Base-by-base conservation (phyloP, 2,113 vertebrate species). In the Elgaria multicarinata region DNA sequence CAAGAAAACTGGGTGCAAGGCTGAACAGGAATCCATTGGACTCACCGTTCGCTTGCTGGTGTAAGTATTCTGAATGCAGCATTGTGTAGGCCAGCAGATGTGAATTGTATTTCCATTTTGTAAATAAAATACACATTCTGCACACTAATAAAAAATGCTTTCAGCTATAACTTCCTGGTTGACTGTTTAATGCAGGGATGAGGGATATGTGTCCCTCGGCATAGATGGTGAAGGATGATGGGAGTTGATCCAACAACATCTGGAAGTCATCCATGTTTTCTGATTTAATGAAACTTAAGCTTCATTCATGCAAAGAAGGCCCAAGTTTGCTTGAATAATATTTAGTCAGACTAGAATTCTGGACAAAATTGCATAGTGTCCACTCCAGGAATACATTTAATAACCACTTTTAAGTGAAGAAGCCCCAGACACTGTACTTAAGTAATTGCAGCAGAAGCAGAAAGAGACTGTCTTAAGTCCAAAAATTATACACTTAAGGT, bases 281-380 rank as follows among this genome's bases (percentile, higher is more conserved):
- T 20, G 18, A 62, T 62, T 18, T 62, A 62, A 62, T 62, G 58
- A 62, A 62, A 62, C 18, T n/a, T 66, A 83, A 85, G 83, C 89
- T 78, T 90, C 66, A 83, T 87, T 90, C 88, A 24, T 91, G 16
- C 66, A 83, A 90, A 91, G n/a, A 24, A 26, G 26, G 72, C 66
- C 91, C 85, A 88, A 44, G 13, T 13, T 67, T 83, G 28, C 46
- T 91, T 75, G n/a, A 85, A 79, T 13, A 92, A 22, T 92, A 53
- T 83, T 0, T 81, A 82, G 10, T 5, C 69, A 91, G 66, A 46
- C 0, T 0, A 71, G 46, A 28, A 20, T 0, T 0, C 18, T 64
- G 71, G 77, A 31, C 39, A 85, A 62, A 80, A 91, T 79, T 53
- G 78, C 92, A n/a, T 71, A 79, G 31, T 62, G 36, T 92, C 69